Base-by-base conservation (phyloP, 1,140 invertebrate genomes). In the Arion vulgaris region DNA sequence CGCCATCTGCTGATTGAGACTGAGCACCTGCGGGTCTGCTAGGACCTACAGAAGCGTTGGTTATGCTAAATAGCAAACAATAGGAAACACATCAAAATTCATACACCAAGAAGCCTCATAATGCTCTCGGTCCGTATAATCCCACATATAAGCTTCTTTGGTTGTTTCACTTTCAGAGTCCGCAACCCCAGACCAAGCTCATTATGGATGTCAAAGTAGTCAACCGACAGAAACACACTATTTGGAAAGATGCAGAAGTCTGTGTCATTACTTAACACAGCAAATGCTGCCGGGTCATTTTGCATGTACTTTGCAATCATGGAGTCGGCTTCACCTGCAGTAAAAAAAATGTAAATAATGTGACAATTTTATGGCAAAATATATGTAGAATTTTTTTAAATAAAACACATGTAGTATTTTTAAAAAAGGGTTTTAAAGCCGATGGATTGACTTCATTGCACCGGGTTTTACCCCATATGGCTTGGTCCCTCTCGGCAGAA, bases 231-330 rank as follows among this genome's bases (percentile, higher is more conserved):
- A 68, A 90, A 87, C 23, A 81, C 75, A 80, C 87, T 83, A 77
- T 89, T 79, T 76, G 84, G 85, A 82, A 91, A 91, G 66, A 91
- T 85, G 82, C 88, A 91, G 73, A 92, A 92, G 76, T 92, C 91
- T 23, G 90, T 89, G 80, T 92, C 91, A 80, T 91, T 90, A 71
- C 89, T 89, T n/a, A 91, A 76, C 38, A 92, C 83, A 34, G 88
- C 89, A 84, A 83, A 91, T 13, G 90, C 91, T 53, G 88, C 87
- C 32, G 84, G 80, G 38, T 89, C 74, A 15, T 88, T 86, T 0
- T 78, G 51, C 41, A 92, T 80, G 62, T 86, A 84, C 82, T 86
- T 87, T 26, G 90, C 90, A 23, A 92, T 83, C 5, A 87, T 51
- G 45, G 78, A 80, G 78, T 92, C 91, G 4, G 90, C 91, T 77